These are phyloP conservation scores for Pandemis corylana DNA, from an alignment of 2,888 invertebrate genomes.

Conservation along the genomic window DNA sequence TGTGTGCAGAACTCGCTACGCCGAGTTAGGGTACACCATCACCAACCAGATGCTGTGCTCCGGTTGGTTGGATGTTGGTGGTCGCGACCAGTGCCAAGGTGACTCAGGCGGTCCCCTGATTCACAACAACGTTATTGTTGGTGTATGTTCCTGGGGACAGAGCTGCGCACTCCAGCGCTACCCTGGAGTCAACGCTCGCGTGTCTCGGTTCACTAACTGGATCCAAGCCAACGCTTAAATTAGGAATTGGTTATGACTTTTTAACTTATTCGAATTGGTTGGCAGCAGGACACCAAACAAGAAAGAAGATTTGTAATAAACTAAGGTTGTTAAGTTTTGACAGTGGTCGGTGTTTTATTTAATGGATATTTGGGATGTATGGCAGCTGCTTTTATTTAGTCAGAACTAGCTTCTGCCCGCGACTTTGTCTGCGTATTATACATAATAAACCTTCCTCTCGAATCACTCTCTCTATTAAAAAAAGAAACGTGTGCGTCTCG, in stretches of 20 bases:
- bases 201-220: constrained; percentile 60
- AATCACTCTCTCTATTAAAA: too few species aligned
- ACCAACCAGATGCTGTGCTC: constrained; percentile 67
- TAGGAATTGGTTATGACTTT: not conserved
- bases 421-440: too few species aligned
- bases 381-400: too few species aligned
- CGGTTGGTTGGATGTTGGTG: constrained; percentile 65
- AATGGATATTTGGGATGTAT: not conserved
- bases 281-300: not conserved
- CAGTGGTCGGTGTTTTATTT: constrained; percentile 1
- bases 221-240: constrained; percentile 56
- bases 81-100: constrained; percentile 69
- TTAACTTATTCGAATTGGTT: not conserved
- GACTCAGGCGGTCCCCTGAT: constrained; percentile 69
- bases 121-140: constrained; percentile 61
- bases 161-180: constrained; percentile 51
- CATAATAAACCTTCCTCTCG: too few species aligned
- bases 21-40: constrained; percentile 45
- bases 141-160: constrained; percentile 58
- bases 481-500: too few species aligned
- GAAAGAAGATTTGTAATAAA: not conserved
- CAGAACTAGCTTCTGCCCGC: too few species aligned
- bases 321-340: not conserved
- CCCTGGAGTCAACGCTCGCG: constrained; percentile 61
- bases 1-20: constrained; percentile 53